These are phyloP conservation scores for Stenodera caucasica DNA, from an alignment of 2,888 invertebrate species.

Conservation along the genomic window DNA sequence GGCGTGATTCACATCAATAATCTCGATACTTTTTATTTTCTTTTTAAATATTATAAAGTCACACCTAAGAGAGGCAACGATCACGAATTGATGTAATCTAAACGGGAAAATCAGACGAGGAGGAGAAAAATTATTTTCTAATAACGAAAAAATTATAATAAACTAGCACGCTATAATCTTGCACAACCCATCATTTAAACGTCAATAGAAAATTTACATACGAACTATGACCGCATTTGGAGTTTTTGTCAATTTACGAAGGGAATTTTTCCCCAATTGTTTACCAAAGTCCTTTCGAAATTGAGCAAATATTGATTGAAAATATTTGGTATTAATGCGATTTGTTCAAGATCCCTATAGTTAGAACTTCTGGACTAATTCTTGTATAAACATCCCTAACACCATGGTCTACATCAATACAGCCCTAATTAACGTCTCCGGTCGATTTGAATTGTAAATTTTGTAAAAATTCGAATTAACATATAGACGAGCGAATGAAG, in stretches of 20 bases:
- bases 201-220: not conserved
- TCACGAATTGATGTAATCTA: not conserved
- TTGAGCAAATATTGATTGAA: too few species aligned
- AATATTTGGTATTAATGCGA: too few species aligned
- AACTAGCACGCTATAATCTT: not conserved
- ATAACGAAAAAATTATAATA: not conserved
- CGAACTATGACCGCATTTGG: not conserved
- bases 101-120: not conserved
- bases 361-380: not conserved
- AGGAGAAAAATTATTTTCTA: not conserved
- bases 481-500: constrained; percentile 26
- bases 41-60: not conserved
- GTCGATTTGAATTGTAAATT: constrained; percentile 36
- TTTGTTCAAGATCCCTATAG: too few species aligned
- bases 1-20: constrained; percentile 4
- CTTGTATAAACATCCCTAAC: constrained; percentile 1
- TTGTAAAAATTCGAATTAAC: constrained; percentile 29
- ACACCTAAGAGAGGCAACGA: not conserved
- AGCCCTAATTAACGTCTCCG: constrained; percentile 3
- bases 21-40: not conserved
- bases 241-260: too few species aligned
- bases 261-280: too few species aligned
- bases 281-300: too few species aligned
- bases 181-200: not conserved
- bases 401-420: constrained; percentile 1